Percentiles rank a stretch among this genome's conserved stretches.
phyloP scores from a whole-genome alignment of 2,888 invertebrate genomes.

The Tillus elongatus region DNA sequence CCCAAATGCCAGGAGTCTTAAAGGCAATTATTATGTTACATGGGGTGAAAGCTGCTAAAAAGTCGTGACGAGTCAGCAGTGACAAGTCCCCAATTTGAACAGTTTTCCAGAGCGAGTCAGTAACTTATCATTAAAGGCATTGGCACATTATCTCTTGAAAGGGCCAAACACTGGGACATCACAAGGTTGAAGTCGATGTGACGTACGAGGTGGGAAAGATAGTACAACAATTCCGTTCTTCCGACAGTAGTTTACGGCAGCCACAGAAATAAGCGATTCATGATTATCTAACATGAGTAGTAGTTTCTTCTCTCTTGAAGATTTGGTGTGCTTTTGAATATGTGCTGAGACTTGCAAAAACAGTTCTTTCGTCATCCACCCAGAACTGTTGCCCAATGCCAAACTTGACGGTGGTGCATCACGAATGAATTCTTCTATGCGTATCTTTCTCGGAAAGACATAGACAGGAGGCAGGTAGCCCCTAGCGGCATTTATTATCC shows the following conservation, averaged over 20 bases:
- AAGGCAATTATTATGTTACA: neutral
- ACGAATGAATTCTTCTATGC: neutral
- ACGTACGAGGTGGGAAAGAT: too few species aligned
- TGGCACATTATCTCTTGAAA: too few species aligned
- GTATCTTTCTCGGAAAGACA: slow-evolving; percentile 1
- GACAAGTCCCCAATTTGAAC: neutral
- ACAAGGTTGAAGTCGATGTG: too few species aligned
- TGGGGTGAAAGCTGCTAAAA: neutral
- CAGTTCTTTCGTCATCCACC: slow-evolving; percentile 5
- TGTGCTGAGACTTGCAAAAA: neutral
- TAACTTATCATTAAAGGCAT: neutral
- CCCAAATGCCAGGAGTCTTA: slow-evolving; percentile 1
- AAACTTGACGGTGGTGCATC: too few species aligned
- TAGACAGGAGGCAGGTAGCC: slow-evolving; percentile 2
- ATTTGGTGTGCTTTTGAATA: slow-evolving; percentile 6
- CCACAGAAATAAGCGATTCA: neutral
- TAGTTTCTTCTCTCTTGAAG: neutral
- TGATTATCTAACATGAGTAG: neutral
- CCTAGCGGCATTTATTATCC: neutral
- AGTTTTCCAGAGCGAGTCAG: slow-evolving; percentile 5
- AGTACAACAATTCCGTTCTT: neutral
- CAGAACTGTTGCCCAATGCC: slow-evolving; percentile 1
- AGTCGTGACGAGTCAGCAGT: neutral
- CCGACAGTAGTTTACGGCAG: neutral
- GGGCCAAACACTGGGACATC: too few species aligned